Conservation (phyloP, 2,888 invertebrate species). For the Lordiphosa fenestrarum region DNA sequence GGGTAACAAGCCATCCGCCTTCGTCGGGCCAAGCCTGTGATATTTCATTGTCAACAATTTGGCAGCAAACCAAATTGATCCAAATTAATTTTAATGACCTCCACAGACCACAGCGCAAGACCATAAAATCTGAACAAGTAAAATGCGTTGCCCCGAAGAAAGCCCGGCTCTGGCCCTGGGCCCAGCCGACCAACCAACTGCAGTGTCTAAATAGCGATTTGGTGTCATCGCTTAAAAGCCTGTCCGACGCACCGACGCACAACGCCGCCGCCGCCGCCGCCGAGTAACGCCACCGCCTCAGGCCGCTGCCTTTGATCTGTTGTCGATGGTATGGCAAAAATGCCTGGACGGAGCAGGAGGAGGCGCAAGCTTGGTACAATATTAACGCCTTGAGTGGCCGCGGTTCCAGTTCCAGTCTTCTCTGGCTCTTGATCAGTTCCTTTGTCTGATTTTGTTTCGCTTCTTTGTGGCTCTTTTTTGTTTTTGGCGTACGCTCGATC, state of each 20-base stretch:
- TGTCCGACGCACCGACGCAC: conserved; percentile 64
- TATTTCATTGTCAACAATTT: conserved; percentile 79
- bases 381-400: conserved; percentile 63
- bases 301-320: conserved; percentile 69
- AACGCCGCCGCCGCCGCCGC: conserved; percentile 28
- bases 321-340: conserved; percentile 66
- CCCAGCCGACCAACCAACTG: background rate
- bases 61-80: conserved; percentile 79
- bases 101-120: conserved; percentile 48
- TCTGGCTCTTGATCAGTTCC: conserved; percentile 32
- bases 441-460: conserved; percentile 45
- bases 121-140: conserved; percentile 60
- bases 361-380: conserved; percentile 51
- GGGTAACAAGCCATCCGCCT: background rate
- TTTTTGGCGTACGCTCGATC: conserved; percentile 79
- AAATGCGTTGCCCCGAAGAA: conserved; percentile 21
- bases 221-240: conserved; percentile 80
- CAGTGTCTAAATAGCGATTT: conserved; percentile 80
- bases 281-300: conserved; percentile 69
- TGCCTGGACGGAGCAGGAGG: conserved; percentile 35
- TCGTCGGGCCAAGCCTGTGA: conserved; percentile 38
- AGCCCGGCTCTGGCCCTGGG: conserved; percentile 6
- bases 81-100: conserved; percentile 80
- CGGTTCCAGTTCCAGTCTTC: conserved; percentile 11
- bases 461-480: conserved; percentile 32